Conservation (phyloP, 2,113 vertebrate genomes). For the Reinhardtius hippoglossoides region DNA sequence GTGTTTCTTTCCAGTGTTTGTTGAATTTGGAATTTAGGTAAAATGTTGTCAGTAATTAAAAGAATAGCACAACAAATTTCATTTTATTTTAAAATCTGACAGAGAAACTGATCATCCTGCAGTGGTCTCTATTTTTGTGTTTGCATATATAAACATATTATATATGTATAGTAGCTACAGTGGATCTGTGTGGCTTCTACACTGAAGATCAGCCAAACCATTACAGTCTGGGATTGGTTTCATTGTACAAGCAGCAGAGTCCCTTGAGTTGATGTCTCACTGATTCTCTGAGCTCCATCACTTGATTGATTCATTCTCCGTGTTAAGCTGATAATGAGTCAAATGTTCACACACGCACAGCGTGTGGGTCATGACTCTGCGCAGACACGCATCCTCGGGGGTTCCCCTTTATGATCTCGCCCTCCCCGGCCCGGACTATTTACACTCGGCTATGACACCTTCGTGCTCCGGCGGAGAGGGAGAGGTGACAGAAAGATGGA, state of each 20-base stretch:
- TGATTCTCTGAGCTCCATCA: background rate
- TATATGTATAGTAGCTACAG: no score
- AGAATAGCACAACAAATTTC: no score
- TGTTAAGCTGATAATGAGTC: background rate
- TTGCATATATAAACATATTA: no score
- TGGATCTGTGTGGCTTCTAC: no score
- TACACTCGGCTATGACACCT: constrained; percentile 67
- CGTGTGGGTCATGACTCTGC: constrained; percentile 42
- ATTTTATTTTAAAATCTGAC: no score
- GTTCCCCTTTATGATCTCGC: constrained; percentile 36
- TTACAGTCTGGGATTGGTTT: background rate
- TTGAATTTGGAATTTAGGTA: no score
- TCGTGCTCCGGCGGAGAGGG: constrained; percentile 68
- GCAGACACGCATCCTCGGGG: constrained; percentile 33
- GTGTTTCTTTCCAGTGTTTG: no score
- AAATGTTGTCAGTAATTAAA: no score
- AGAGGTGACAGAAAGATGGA: constrained; percentile 83
- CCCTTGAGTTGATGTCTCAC: background rate
- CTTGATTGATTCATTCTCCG: constrained; percentile 6
- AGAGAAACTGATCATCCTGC: no score
- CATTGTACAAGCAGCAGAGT: background rate
- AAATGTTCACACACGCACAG: constrained; percentile 21
- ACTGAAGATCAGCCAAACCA: no score
- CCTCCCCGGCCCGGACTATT: constrained; percentile 48
- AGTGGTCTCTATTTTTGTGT: no score